phyloP scores from a whole-genome alignment of 2,113 vertebrate genomes.

The Caretta caretta region DNA sequence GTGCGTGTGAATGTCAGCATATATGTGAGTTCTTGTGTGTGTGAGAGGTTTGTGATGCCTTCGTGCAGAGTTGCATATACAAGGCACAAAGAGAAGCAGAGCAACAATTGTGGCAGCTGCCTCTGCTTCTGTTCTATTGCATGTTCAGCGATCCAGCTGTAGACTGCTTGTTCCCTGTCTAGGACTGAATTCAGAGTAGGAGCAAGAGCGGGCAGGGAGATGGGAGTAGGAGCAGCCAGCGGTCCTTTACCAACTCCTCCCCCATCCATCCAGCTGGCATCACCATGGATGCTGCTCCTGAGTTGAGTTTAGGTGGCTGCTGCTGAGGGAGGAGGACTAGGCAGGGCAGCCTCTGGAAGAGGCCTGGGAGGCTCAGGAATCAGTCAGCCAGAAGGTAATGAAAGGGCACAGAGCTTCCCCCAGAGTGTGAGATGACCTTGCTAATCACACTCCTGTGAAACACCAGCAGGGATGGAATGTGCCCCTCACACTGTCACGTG shows the following conservation, averaged over 20 bases:
- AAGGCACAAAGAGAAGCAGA: background rate
- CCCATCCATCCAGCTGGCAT: background rate
- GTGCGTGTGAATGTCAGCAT: background rate
- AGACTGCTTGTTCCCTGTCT: background rate
- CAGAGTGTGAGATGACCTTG: background rate
- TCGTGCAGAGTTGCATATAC: background rate
- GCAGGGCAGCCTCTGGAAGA: slow-evolving; percentile 32
- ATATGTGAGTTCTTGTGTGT: background rate
- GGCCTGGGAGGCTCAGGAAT: background rate
- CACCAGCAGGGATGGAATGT: background rate
- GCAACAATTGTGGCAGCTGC: background rate
- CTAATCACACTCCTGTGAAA: background rate
- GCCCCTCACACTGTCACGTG: background rate
- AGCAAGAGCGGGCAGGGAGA: background rate
- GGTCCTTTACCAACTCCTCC: background rate
- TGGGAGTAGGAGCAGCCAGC: background rate
- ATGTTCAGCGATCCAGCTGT: background rate
- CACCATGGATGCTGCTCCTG: background rate
- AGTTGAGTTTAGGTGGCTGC: slow-evolving; percentile 7
- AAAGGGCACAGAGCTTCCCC: background rate
- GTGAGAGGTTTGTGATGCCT: background rate
- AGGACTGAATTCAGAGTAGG: background rate
- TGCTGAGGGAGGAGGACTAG: slow-evolving; percentile 30
- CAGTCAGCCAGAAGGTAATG: background rate
- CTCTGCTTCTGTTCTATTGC: background rate